phyloP scores from a whole-genome alignment of 2,113 vertebrate genomes.

The Illadopsis cleaveri region DNA sequence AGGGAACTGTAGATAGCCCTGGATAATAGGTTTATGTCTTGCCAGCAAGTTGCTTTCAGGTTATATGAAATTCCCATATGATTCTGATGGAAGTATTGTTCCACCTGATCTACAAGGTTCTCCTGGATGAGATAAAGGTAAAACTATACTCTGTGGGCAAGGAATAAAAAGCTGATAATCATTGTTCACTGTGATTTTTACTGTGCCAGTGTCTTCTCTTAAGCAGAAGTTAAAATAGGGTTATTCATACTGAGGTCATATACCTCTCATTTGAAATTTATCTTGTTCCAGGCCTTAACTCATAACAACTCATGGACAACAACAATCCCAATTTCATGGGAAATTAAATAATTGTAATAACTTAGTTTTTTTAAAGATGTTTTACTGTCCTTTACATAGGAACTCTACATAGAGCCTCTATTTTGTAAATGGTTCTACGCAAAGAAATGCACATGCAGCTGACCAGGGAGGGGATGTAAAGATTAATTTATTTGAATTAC shows the following conservation, averaged over 20 bases:
- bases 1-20: neutral
- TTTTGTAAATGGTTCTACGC: neutral
- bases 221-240: neutral
- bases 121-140: neutral
- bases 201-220: rapidly evolving
- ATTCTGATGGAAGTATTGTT: neutral
- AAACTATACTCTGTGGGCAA: neutral
- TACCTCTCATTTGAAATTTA: neutral
- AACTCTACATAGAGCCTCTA: neutral
- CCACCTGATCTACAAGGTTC: neutral
- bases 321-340: neutral
- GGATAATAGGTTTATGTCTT: neutral
- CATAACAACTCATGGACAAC: neutral
- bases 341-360: neutral
- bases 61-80: neutral
- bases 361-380: neutral
- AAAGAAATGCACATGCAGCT: neutral
- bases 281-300: neutral
- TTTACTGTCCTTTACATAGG: neutral
- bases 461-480: neutral
- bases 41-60: neutral
- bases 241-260: neutral
- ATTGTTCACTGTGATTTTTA: neutral
- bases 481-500: neutral
- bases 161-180: neutral